Evolutionary conservation across 2,113 vertebrate genomes (phyloP).

Genomic region (Cettia cetti): DNA sequence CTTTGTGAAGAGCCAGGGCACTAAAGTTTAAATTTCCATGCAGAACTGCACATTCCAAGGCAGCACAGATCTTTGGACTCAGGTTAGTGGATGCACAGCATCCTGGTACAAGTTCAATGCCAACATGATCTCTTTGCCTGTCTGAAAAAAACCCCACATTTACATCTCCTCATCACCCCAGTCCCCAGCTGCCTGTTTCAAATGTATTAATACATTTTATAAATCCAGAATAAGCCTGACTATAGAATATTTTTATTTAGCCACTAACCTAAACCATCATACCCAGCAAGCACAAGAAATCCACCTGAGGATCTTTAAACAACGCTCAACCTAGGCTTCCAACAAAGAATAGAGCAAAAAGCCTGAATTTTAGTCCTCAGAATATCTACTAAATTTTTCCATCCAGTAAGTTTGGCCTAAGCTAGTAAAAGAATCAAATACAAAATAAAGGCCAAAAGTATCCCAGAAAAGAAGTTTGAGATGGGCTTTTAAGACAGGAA

Average conservation of each 20-base stretch:
- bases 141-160: not conserved
- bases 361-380: not conserved
- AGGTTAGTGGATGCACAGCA: not conserved
- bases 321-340: not conserved
- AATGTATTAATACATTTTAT: not conserved
- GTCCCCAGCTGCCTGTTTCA: not conserved
- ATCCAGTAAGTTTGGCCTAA: not conserved
- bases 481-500: not conserved
- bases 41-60: not conserved
- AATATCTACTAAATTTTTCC: not conserved
- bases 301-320: not conserved
- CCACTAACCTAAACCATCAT: not conserved
- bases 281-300: not conserved
- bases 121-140: not conserved
- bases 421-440: not conserved
- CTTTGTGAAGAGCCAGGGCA: not conserved
- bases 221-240: not conserved
- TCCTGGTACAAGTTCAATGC: not conserved
- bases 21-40: not conserved
- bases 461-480: not conserved
- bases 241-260: not conserved
- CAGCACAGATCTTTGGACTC: not conserved
- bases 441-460: not conserved
- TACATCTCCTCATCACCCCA: not conserved
- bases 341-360: not conserved